Evolutionary conservation across 2,797 vertebrate species (phyloP).

Genomic region (Anableps anableps): DNA sequence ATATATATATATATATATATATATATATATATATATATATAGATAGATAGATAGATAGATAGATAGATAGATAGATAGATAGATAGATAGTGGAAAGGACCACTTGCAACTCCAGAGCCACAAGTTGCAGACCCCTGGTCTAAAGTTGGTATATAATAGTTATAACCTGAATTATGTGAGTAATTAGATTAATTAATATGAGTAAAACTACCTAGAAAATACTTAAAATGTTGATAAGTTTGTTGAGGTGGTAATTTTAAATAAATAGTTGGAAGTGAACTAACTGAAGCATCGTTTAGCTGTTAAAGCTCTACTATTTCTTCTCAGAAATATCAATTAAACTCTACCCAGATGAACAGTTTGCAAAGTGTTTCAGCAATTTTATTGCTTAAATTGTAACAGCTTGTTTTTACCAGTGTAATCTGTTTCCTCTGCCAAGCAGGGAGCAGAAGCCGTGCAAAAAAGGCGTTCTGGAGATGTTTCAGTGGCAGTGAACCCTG

Average conservation of each 20-base stretch:
- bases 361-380: too few species aligned
- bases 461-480: slow-evolving; percentile 91
- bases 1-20: too few species aligned
- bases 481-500: slow-evolving; percentile 86
- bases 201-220: background rate
- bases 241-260: background rate
- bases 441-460: slow-evolving; percentile 85
- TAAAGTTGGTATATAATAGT: background rate
- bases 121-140: background rate
- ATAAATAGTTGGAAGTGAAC: background rate
- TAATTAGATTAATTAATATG: background rate
- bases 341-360: background rate
- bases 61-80: too few species aligned
- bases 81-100: background rate
- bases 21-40: too few species aligned
- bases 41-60: too few species aligned
- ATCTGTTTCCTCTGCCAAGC: slow-evolving; percentile 82
- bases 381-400: background rate
- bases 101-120: background rate
- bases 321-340: background rate
- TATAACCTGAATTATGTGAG: background rate
- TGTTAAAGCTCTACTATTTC: background rate
- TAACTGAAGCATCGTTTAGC: background rate
- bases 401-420: background rate
- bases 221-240: background rate